A percentile compares a stretch with the other conserved stretches of the same genome.
Evolutionary conservation across 2,113 vertebrate genomes (phyloP).

Genomic region (Coptodon bakossiorum): DNA sequence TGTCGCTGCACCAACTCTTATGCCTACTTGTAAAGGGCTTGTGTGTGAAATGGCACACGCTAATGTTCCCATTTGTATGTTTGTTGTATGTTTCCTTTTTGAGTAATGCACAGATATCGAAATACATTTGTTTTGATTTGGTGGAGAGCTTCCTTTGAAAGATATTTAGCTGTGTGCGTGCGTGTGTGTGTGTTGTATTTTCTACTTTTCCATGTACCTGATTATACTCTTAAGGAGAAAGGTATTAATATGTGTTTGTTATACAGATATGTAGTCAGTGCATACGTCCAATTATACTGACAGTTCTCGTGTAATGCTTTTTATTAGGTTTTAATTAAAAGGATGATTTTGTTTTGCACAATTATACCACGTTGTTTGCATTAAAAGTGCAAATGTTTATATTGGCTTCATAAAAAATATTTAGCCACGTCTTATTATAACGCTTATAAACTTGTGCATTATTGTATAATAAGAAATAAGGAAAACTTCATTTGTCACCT

Average conservation of each 20-base stretch:
- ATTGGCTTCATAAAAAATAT: not conserved
- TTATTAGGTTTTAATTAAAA: not conserved
- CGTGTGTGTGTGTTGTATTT: constrained; percentile 13
- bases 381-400: not conserved
- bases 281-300: not conserved
- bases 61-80: constrained; percentile 6
- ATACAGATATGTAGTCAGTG: not conserved
- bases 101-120: not conserved
- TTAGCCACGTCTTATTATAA: not conserved
- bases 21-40: constrained; percentile 82
- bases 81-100: not conserved
- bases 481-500: not conserved
- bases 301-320: not conserved
- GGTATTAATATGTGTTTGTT: not conserved
- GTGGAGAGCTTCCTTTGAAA: constrained; percentile 19
- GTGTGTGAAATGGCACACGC: not conserved
- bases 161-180: not conserved
- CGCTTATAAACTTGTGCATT: not conserved
- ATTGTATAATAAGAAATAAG: not conserved
- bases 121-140: not conserved
- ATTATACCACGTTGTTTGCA: not conserved
- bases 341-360: constrained; percentile 66
- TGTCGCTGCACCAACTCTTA: constrained; percentile 97
- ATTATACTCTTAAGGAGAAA: constrained; percentile 2
- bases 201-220: constrained; percentile 28